Percentiles rank a stretch among this genome's conserved stretches.
phyloP scores from a whole-genome alignment of 2,797 vertebrate genomes.

The Anguilla megastoma region DNA sequence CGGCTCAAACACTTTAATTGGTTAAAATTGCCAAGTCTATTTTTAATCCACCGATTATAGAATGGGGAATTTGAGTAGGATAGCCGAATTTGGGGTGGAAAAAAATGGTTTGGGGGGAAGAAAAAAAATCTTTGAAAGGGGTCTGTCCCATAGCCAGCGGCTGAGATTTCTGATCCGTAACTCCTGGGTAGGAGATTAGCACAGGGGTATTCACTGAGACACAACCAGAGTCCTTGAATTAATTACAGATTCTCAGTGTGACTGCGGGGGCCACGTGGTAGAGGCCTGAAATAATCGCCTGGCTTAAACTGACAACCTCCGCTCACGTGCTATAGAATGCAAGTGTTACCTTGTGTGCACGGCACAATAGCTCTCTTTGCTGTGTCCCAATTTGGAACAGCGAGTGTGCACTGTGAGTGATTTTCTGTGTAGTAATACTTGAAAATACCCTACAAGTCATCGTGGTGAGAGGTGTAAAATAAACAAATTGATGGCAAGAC shows the following conservation, averaged over 20 bases:
- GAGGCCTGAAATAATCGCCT: slow-evolving; percentile 65
- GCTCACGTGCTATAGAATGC: slow-evolving; percentile 64
- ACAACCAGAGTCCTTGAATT: slow-evolving; percentile 77
- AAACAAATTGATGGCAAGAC: background rate
- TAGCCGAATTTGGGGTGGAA: slow-evolving; percentile 48
- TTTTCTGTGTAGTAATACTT: background rate
- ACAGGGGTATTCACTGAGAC: slow-evolving; percentile 70
- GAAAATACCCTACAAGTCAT: background rate
- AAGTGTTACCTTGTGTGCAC: slow-evolving; percentile 62
- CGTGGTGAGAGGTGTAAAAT: background rate
- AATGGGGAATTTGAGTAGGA: slow-evolving; percentile 34
- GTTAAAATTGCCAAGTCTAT: slow-evolving; percentile 45
- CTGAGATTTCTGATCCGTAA: slow-evolving; percentile 71
- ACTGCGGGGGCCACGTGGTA: slow-evolving; percentile 60
- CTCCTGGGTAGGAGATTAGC: slow-evolving; percentile 76
- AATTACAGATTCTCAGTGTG: slow-evolving; percentile 72
- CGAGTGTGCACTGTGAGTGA: background rate
- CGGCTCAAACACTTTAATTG: slow-evolving; percentile 35
- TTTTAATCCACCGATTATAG: slow-evolving; percentile 45
- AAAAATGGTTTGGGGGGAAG: slow-evolving; percentile 37
- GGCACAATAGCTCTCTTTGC: slow-evolving; percentile 11
- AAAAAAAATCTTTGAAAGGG: slow-evolving; percentile 63
- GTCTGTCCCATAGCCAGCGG: slow-evolving; percentile 73
- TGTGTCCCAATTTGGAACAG: background rate
- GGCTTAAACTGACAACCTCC: slow-evolving; percentile 63